Conservation (phyloP, 2,113 vertebrate species). For the Mobula hypostoma region DNA sequence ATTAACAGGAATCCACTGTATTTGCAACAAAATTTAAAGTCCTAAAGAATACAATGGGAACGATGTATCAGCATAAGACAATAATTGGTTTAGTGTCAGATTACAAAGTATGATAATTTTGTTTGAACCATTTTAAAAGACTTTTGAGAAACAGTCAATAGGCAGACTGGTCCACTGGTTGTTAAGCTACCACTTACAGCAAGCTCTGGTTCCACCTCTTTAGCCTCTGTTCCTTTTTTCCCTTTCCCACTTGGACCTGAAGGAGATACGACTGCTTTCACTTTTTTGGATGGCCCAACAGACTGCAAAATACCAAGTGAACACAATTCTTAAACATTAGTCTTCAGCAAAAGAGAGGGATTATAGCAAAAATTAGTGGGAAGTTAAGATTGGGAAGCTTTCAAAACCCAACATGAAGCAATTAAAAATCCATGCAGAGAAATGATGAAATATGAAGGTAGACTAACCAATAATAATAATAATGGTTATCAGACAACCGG, state of each 20-base stretch:
- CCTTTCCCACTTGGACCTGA: constrained; percentile 60
- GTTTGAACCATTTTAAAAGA: neutral
- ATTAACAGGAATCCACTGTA: no score
- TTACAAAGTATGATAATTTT: neutral
- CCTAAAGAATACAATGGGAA: neutral
- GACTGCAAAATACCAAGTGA: constrained; percentile 52
- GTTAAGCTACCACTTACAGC: constrained; percentile 63
- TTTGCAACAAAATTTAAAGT: neutral
- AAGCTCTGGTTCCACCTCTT: constrained; percentile 79
- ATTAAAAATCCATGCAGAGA: no score
- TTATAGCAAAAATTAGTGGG: no score
- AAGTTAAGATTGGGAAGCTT: no score
- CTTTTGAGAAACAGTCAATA: neutral
- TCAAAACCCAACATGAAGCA: no score
- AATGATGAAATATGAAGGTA: no score
- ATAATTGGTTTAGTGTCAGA: neutral
- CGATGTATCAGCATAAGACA: neutral
- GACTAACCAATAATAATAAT: no score
- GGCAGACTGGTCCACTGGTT: neutral
- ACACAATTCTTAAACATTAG: neutral
- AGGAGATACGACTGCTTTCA: constrained; percentile 56
- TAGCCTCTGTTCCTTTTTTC: constrained; percentile 73
- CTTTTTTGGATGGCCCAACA: constrained; percentile 74
- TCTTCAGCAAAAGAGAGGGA: no score
- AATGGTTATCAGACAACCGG: no score